Base-by-base conservation (phyloP, 2,797 vertebrate species). In the Kryptolebias ocellatus region DNA sequence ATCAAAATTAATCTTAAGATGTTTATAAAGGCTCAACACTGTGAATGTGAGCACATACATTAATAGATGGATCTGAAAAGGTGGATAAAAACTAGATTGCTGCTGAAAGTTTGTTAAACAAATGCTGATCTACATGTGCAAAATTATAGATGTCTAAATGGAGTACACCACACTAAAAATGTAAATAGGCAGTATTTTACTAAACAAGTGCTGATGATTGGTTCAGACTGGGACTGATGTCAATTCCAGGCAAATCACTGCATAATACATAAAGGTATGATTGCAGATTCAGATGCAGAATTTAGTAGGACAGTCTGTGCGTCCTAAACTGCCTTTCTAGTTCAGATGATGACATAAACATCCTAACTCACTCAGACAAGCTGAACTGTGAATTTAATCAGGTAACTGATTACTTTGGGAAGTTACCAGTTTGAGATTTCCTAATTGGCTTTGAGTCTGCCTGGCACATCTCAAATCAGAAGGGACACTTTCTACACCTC, bases 401-500 rank as follows among this genome's bases (percentile, higher is more conserved):
- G 34, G 52, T 81, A 17, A 78, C 54, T 12, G 49, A 80, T 71
- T 83, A 61, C 62, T 67, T 49, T 64, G 28, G 42, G 57, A 76
- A 45, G 69, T 51, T 57, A 50, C 49, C 49, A 8, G n/a, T 74
- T 34, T 24, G 62, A 70, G 7, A 49, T 16, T 11, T 24, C 15
- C 20, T 68, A 67, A 83, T 20, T 20, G 65, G 70, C 70, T 0
- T 49, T 49, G 69, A 78, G 60, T 69, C 49, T 20, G 63, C 31
- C 56, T 65, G 78, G 65, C 67, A 64, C 65, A 24, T 71, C 58
- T 31, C 34, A 42, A 69, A 73, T 74, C 79, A 72, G 63, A 55
- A 49, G 80, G 74, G 86, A 83, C 42, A 0, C 29, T 58, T 50
- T 2, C 70, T 56, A 69, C 72, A 56, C 64, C 66, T 78, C 82